Evolutionary conservation across 2,888 invertebrate genomes (phyloP).

Genomic region (Autographa gamma): DNA sequence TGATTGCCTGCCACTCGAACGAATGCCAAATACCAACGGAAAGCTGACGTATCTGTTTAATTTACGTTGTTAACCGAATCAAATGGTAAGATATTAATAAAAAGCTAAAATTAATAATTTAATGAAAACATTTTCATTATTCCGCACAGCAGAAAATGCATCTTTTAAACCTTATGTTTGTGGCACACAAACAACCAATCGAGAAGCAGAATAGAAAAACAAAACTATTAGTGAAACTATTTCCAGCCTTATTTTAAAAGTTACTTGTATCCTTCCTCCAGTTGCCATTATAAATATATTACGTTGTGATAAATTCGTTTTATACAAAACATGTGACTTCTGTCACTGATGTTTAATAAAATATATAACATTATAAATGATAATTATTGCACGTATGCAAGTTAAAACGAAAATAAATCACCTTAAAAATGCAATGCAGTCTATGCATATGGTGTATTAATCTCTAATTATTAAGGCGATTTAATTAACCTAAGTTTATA

Average conservation of each 20-base stretch:
- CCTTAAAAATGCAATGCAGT: constrained; percentile 86
- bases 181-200: not conserved
- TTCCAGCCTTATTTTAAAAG: constrained; percentile 42
- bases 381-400: constrained; percentile 72
- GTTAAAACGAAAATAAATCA: constrained; percentile 72
- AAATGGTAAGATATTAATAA: not conserved
- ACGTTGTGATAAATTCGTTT: constrained; percentile 67
- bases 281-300: constrained; percentile 50
- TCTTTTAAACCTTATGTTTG: not conserved
- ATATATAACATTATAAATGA: constrained; percentile 64
- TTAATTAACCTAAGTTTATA: constrained; percentile 78
- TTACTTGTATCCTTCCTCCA: constrained; percentile 29
- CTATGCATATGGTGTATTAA: constrained; percentile 82
- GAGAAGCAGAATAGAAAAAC: not conserved
- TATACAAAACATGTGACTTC: constrained; percentile 50
- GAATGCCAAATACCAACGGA: not conserved
- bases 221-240: constrained; percentile 37
- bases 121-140: not conserved
- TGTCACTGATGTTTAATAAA: constrained; percentile 57
- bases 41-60: not conserved
- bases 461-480: constrained; percentile 83
- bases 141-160: no score
- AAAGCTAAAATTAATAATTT: not conserved
- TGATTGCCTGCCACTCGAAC: not conserved
- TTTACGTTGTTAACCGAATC: not conserved